phyloP scores from a whole-genome alignment of 2,888 invertebrate genomes.

The Plagodis dolabraria region DNA sequence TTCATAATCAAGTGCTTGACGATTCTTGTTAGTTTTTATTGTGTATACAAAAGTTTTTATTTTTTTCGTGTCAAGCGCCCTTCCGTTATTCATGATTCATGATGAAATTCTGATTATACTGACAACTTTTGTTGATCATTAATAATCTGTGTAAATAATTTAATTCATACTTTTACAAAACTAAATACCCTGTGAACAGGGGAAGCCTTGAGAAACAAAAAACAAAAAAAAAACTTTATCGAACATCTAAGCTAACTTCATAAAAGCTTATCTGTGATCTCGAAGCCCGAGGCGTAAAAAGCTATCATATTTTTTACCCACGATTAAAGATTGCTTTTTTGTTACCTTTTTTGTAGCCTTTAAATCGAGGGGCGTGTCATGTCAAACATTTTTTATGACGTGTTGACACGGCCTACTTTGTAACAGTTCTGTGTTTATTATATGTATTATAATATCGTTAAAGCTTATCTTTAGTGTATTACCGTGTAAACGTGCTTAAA shows the following conservation, averaged over 20 bases:
- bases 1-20: too few relatives aligned
- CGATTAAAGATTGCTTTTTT: constrained; percentile 41
- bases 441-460: constrained; percentile 7
- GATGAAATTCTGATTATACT: too few relatives aligned
- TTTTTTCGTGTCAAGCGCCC: too few relatives aligned
- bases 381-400: constrained; percentile 42
- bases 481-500: too few relatives aligned
- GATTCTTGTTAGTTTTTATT: too few relatives aligned
- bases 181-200: background rate
- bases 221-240: constrained; percentile 13
- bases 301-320: constrained; percentile 33
- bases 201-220: constrained; percentile 13
- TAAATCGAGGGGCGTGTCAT: constrained; percentile 48
- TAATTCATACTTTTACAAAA: background rate
- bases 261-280: constrained; percentile 18
- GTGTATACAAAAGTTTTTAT: too few relatives aligned
- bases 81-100: too few relatives aligned
- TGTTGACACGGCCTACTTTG: constrained; percentile 45
- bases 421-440: constrained; percentile 24
- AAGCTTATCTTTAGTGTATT: background rate
- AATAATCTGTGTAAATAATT: too few relatives aligned
- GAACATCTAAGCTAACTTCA: constrained; percentile 21
- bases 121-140: too few relatives aligned
- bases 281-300: constrained; percentile 18
- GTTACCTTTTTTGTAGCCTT: constrained; percentile 42